Evolutionary conservation across 2,888 invertebrate genomes (phyloP), one percentile per base, ranked within the genome.

Genomic region (Theretra japonica): DNA sequence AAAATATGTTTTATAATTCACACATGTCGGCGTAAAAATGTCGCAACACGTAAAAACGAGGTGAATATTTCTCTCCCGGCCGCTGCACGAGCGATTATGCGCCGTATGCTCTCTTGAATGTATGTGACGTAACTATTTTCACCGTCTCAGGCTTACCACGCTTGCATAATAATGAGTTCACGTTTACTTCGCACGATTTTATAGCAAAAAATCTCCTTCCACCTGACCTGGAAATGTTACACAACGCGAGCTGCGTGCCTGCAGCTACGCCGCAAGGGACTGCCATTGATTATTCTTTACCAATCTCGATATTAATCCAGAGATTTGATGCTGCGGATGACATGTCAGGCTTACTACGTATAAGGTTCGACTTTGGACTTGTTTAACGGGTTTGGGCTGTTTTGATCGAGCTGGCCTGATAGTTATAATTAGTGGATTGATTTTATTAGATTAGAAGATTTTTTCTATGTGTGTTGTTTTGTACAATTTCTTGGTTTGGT

Each of bases 91-190:
- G 53, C 73, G 57, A 77, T 75, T 78, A 78, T 73, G 75, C 74
- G 68, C 72, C 76, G 78, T 79, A 76, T 80, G 77, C 77, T 79
- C 79, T 82, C 84, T 82, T 82, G 85, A 80, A 82, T 79, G 79
- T 75, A 76, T 80, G 76, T 87, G 85, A 85, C 81, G 86, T 83
- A 86, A 87, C 81, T 77, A 82, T 84, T 85, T 86, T 86, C 83
- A 82, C 85, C 82, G 81, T 77, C 81, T 79, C 80, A 77, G 77
- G 78, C 80, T 77, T 74, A 76, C 79, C 81, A 77, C 73, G 76
- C 82, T 84, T 86, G 84, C 84, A 86, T 86, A 87, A 83, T 84
- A 83, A 83, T 81, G 79, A 82, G 81, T 80, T 79, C 83, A 82
- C 82, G 84, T 82, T 81, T 80, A 80, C 82, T 83, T 84, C 75